Evolutionary conservation across 1,140 invertebrate species (phyloP), one percentile per base, ranked within the genome.

Genomic region (Amyelois transitella): DNA sequence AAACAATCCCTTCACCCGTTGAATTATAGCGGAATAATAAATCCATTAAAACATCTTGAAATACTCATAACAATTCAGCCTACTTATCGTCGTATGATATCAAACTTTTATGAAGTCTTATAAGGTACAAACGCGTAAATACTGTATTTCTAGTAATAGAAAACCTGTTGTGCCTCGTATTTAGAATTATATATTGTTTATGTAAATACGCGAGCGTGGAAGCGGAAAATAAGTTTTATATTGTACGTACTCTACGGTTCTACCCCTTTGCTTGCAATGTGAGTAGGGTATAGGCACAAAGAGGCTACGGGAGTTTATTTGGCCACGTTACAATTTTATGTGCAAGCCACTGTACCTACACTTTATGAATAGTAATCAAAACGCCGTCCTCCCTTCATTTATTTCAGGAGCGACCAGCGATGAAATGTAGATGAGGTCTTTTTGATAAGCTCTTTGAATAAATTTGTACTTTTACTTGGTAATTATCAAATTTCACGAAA

Each of bases 331-430:
- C 67, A 72, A 72, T 70, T 77, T 72, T 60, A 66, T 65, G 55
- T 64, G 57, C 25, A 19, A 53, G 53, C 53, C 51, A 63, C 64
- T 68, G 66, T 47, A 66, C 32, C 28, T 38, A 5, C 66, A 74
- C 70, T 81, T 81, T 78, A 81, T 81, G 75, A 77, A 77, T 81
- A 81, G 70, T 78, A 81, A 81, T 81, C 73, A 78, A 75, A 73
- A 66, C 62, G 54, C 54, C 61, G 69, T 63, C 68, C 65, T 56
- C 59, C 57, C 64, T 71, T 71, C 66, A 73, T 81, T 77, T 72
- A 75, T 69, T 63, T 69, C 53, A 57, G 55, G 58, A 66, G 56
- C 70, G 64, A 55, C 66, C 58, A 61, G 55, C 75, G 71, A 72
- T 77, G 74, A 81, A 81, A 78, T 81, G 74, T 67, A 77, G 77